Base-by-base conservation (phyloP, 2,113 vertebrate genomes). In the Zosterops japonicus region DNA sequence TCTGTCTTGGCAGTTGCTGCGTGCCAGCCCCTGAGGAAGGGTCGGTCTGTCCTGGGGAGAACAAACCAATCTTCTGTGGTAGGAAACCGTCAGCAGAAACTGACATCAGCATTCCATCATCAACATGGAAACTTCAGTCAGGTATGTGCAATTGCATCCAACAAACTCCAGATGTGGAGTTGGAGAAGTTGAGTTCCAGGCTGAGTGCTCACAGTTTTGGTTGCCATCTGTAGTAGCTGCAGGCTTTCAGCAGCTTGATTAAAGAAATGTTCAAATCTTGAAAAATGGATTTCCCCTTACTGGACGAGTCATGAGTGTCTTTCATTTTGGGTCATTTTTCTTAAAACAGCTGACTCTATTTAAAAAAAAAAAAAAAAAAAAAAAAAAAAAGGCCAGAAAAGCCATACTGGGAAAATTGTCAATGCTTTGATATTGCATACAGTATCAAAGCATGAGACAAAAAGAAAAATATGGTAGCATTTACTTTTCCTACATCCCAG, bases 81-180 rank as follows among this genome's bases (percentile, higher is more conserved):
- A 82, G 98, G 99, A 96, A 98, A 97, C 98, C 98, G 98, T 91
- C 99, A 98, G 64, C 99, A 99, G 92, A 99, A 99, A 97, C 93
- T 98, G 93, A 79, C 98, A 89, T 98, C 98, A 95, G 98, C 98
- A 98, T 99, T 99, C 98, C 99, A 99, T 97, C 99, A 98, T 96
- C 99, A 98, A 89, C 98, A 98, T 57, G 95, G 98, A 70, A 98
- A 98, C 97, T 99, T 99, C 97, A 98, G 99, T 97, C 99, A 99
- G 98, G 99, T 99, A 81, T 53, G 87, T 93, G 63, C 59, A 11
- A 23, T 64, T 67, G 27, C 25, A 22, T 29, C 64, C 41, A 18
- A 29, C 64, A n/a, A 36, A n/a, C 83, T 92, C 83, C 69, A 80
- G 22, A 65, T 2, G 1, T 55, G 31, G 8, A 15, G 42, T 0